phyloP scores from a whole-genome alignment of 2,888 invertebrate genomes.

The Clanis bilineata region DNA sequence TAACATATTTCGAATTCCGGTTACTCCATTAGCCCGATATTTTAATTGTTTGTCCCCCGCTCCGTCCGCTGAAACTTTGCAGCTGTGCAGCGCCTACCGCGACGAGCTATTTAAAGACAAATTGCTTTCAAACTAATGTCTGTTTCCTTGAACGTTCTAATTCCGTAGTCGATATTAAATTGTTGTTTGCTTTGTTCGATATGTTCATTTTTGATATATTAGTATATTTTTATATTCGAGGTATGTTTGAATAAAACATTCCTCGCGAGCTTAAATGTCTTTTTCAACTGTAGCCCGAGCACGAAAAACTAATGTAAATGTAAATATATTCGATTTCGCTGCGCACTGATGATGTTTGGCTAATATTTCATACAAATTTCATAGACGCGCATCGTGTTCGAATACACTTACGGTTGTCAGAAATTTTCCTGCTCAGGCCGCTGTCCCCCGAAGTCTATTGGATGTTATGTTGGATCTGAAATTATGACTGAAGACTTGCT shows the following conservation, averaged over 20 bases:
- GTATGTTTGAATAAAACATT: background rate
- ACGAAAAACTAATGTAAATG: no score
- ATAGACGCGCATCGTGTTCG: no score
- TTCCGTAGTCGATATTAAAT: constrained; percentile 13
- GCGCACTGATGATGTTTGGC: no score
- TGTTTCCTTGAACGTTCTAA: constrained; percentile 47
- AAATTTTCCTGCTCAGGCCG: no score
- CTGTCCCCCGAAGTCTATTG: no score
- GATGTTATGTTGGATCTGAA: no score
- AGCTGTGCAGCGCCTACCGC: constrained; percentile 73
- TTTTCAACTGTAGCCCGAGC: no score
- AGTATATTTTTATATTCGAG: background rate
- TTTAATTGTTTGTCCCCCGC: constrained; percentile 76
- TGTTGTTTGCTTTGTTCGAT: constrained; percentile 1
- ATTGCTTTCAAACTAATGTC: constrained; percentile 69
- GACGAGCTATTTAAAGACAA: constrained; percentile 75
- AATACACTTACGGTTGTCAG: no score
- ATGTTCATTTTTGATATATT: background rate
- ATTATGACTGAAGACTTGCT: no score
- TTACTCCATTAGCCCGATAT: constrained; percentile 79
- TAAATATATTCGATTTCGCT: no score
- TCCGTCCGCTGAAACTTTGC: constrained; percentile 66
- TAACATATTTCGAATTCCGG: constrained; percentile 73
- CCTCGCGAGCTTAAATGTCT: no score
- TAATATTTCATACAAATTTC: no score